Base-by-base conservation (phyloP, 1,140 invertebrate genomes). In the Asobara japonica region DNA sequence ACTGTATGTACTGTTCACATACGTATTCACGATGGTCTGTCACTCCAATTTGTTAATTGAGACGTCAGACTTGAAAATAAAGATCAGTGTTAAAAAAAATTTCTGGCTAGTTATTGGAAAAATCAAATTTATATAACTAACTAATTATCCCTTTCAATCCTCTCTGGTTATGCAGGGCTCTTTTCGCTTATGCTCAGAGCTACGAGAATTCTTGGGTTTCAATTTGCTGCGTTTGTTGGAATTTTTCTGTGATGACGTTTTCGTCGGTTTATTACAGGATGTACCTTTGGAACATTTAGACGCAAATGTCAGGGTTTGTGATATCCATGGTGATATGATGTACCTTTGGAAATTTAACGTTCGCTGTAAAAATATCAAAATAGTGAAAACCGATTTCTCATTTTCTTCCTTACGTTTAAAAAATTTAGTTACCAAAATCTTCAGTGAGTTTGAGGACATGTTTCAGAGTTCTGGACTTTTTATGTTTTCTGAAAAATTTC, bases 1-100 rank as follows among this genome's bases (percentile, higher is more conserved):
- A 64, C 65, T 72, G 25, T 29, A 72, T 72, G 70, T 72, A 66
- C 65, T 66, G 64, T 66, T 72, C 64, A 72, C 33, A 66, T 60
- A 62, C 13, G 41, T 71, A 38, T 29, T 65, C 22, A 66, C 66
- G 62, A 51, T 30, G 36, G 41, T 65, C 36, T 62, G 27, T n/a
- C n/a, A 62, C 29, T 62, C 22, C n/a, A 29, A 30, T 31, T 62
- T 30, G 30, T 62, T 30, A 29, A 62, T 62, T 16, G 51, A 25
- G 8, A 27, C 1, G 22, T 56, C 51, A 56, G 5, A 27, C 25
- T 56, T 45, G 0, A 56, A 56, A 56, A 25, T 56, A 22, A 27
- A 25, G 51, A 56, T 56, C 51, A 27, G 13, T 56, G 51, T 18
- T 20, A 10, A 56, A 22, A 20, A 25, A 25, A 56, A 56, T 56